Conservation (phyloP, 2,113 vertebrate genomes). For the Petaurus breviceps region DNA sequence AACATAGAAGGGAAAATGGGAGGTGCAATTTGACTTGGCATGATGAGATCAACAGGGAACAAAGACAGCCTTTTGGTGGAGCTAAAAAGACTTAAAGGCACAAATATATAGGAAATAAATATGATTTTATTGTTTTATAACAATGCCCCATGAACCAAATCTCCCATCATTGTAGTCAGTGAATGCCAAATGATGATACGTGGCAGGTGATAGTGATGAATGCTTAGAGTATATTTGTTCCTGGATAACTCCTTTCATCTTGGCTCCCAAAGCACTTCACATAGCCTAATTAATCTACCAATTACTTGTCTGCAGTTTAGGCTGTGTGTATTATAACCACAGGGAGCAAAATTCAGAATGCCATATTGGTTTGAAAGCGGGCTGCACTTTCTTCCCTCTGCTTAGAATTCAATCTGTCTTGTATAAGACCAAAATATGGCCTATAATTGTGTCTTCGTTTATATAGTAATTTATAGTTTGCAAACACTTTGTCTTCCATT, state of each 20-base stretch:
- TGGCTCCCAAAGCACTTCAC: slow-evolving; percentile 17
- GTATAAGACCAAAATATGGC: neutral
- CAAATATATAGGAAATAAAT: slow-evolving; percentile 41
- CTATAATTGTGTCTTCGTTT: neutral
- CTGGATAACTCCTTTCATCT: slow-evolving; percentile 24
- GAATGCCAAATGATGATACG: neutral
- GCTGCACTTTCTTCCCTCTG: neutral
- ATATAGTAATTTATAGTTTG: neutral
- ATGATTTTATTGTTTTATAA: slow-evolving; percentile 5
- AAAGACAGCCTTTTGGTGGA: slow-evolving; percentile 34
- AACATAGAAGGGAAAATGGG: slow-evolving; percentile 50
- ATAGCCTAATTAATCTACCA: slow-evolving; percentile 60
- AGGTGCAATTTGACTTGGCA: slow-evolving; percentile 70
- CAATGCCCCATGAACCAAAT: neutral
- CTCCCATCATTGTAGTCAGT: neutral
- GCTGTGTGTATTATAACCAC: neutral
- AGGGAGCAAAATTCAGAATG: neutral
- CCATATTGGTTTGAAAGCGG: neutral
- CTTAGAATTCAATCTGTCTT: neutral
- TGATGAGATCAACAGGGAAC: slow-evolving; percentile 38
- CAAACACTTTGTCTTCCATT: neutral
- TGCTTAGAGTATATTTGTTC: slow-evolving; percentile 46
- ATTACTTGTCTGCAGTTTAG: neutral
- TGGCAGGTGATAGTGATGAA: neutral
- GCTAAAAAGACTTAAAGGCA: slow-evolving; percentile 38